Evolutionary conservation across 2,888 invertebrate genomes (phyloP), one percentile per base, ranked within the genome.

Genomic region (Alsophila aescularia): DNA sequence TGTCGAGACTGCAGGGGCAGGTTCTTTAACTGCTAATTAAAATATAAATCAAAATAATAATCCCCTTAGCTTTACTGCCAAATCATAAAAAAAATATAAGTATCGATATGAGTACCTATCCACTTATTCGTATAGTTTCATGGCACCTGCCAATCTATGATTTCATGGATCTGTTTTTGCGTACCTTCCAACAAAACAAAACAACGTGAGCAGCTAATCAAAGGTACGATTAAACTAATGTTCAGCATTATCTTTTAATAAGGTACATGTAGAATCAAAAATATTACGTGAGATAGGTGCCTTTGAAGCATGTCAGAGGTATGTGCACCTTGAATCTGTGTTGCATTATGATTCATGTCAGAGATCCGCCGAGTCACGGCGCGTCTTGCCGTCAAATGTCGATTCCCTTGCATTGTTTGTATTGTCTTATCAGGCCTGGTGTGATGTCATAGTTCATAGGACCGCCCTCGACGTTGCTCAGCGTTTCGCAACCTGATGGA

Each of bases 371-470:
- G 64, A 87, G 85, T 87, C 88, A 87, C 77, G 74, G 60, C 65
- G 57, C 66, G 58, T 58, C 58, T 61, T 49, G 67, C 75, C 69
- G 67, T 80, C 78, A 80, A 83, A 89, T 85, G 84, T 81, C 83
- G 81, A 81, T 76, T 81, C 84, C 75, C 81, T 79, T 81, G 83
- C 81, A 84, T 81, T 85, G 79, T 85, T 83, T 85, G 82, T 79
- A 83, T 86, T 85, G 85, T 85, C 81, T 87, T 83, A 81, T 64
- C 59, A 56, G 16, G 64, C 68, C 56, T 66, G 54, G 63, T 74
- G 75, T 84, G 83, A 84, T 81, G 87, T 84, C 87, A 88, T 85
- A 85, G 88, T 83, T 83, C 83, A 86, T 73, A 81, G 79, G 73
- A 83, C 83, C 79, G 81, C 80, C 77, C 72, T 80, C 73, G 67